phyloP scores from a whole-genome alignment of 2,888 invertebrate genomes.

The Aspidiotus destructor region DNA sequence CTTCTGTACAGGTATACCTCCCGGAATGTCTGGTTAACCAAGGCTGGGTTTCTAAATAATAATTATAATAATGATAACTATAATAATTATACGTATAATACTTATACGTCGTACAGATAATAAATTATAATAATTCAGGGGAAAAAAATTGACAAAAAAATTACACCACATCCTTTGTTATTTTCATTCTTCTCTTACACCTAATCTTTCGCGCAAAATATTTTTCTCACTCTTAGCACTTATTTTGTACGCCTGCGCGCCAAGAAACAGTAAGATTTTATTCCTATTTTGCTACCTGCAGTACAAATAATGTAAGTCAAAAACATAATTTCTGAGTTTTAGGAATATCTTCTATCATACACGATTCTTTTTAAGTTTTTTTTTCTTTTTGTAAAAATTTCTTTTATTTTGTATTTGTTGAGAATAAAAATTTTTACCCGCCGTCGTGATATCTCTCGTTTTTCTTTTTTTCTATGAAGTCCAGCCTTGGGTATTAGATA shows the following conservation, averaged over 20 bases:
- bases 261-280: too few relatives aligned
- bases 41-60: conserved; percentile 36
- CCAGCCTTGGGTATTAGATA: conserved; percentile 34
- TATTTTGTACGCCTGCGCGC: too few relatives aligned
- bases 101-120: conserved; percentile 17
- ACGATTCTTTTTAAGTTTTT: background rate
- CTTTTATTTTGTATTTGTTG: background rate
- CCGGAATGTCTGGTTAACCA: conserved; percentile 34
- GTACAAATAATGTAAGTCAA: too few relatives aligned
- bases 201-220: too few relatives aligned
- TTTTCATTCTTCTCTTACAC: too few relatives aligned
- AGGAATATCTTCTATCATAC: too few relatives aligned
- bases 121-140: conserved; percentile 9
- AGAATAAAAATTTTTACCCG: background rate
- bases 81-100: background rate
- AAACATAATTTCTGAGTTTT: too few relatives aligned
- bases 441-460: background rate
- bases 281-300: too few relatives aligned
- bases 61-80: too few relatives aligned
- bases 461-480: conserved; percentile 30
- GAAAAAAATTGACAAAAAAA: too few relatives aligned
- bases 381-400: conserved; percentile 1
- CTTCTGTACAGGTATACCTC: conserved; percentile 47
- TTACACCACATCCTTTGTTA: too few relatives aligned
- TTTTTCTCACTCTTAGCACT: too few relatives aligned